Evolutionary conservation across 1,140 invertebrate genomes (phyloP).

Genomic region (Magallana ariakensis): DNA sequence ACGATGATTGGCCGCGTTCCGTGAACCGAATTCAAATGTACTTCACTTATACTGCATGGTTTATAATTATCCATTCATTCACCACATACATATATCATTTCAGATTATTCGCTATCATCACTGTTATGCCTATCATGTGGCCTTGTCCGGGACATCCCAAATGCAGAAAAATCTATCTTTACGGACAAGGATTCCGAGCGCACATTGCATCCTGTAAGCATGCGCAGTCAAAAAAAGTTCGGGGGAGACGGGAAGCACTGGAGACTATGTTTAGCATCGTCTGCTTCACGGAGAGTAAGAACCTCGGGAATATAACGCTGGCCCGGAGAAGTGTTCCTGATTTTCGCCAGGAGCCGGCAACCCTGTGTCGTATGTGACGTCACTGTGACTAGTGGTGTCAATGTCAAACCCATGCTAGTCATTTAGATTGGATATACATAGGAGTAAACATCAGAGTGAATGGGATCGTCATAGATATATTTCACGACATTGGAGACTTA

Average conservation of each 20-base stretch:
- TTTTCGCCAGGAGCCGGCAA: conserved; percentile 39
- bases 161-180: conserved; percentile 54
- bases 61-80: no score
- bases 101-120: not conserved
- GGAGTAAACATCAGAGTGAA: no score
- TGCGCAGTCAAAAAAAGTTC: conserved; percentile 63
- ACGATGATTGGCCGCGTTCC: no score
- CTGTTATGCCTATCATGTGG: conserved; percentile 54
- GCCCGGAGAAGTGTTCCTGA: conserved; percentile 50
- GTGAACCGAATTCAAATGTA: no score
- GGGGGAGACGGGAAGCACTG: conserved; percentile 58
- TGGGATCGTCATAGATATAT: no score
- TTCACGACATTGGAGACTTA: no score
- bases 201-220: conserved; percentile 56
- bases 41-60: no score
- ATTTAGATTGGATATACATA: no score
- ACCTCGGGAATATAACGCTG: conserved; percentile 67
- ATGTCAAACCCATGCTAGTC: no score
- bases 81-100: no score
- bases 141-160: conserved; percentile 54
- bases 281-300: conserved; percentile 63
- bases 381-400: no score
- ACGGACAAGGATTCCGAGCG: conserved; percentile 50
- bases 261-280: conserved; percentile 67
- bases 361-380: conserved; percentile 20